Percentiles rank a stretch among this genome's conserved stretches.
Conservation (phyloP, 2,797 vertebrate species). For the Molossus alvarezi region DNA sequence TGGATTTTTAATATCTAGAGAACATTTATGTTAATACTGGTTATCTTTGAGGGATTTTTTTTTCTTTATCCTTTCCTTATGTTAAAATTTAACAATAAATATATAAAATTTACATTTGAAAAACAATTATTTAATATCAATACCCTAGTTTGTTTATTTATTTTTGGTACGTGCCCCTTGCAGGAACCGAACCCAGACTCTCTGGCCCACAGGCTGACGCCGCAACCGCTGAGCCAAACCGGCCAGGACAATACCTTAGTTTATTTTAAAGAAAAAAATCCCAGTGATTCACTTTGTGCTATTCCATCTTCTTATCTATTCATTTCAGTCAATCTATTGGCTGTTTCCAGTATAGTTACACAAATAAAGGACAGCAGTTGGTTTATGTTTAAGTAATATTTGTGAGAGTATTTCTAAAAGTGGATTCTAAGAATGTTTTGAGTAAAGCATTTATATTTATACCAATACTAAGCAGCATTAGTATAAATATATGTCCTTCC, state of each 20-base stretch:
- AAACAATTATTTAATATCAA: not conserved
- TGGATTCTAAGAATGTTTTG: conserved; percentile 9
- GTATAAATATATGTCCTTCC: not conserved
- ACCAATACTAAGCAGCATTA: not conserved
- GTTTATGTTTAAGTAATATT: conserved; percentile 37
- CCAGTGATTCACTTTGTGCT: not conserved
- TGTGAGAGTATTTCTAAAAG: conserved; percentile 47
- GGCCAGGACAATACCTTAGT: not conserved
- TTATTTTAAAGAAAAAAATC: conserved; percentile 38
- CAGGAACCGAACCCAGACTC: too few relatives aligned
- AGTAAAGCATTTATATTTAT: not conserved
- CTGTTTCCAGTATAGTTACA: not conserved
- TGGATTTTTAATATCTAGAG: not conserved
- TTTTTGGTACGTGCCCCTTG: too few relatives aligned
- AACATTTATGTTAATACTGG: not conserved
- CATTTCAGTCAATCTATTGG: not conserved
- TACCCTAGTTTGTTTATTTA: too few relatives aligned
- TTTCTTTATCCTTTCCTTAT: conserved; percentile 10
- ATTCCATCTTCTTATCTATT: conserved; percentile 32
- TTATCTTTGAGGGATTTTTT: conserved; percentile 27
- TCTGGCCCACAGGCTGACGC: too few relatives aligned
- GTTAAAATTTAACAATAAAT: conserved; percentile 27
- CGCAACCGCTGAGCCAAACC: too few relatives aligned
- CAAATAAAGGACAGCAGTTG: not conserved
- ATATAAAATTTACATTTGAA: not conserved